Percentiles rank a stretch among this genome's conserved stretches.
phyloP scores from a whole-genome alignment of 2,113 vertebrate genomes.

The Dromaius novaehollandiae region DNA sequence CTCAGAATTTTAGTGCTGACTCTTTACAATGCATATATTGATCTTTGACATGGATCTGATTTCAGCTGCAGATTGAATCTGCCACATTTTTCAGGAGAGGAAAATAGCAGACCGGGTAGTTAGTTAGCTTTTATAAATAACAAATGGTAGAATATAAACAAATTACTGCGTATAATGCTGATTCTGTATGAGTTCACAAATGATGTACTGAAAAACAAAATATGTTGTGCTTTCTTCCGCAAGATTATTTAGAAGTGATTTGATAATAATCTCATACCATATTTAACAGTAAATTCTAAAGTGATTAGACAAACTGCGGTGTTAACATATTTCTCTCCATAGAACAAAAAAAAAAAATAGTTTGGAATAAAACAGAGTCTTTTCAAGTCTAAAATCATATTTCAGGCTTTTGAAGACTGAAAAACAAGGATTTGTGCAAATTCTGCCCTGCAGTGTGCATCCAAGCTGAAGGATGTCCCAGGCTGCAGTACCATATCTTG shows the following conservation, averaged over 20 bases:
- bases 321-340: not conserved
- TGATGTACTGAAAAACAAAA: not conserved
- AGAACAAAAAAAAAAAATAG: not conserved
- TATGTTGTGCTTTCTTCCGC: not conserved
- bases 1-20: not conserved
- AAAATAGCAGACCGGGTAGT: not conserved
- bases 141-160: not conserved
- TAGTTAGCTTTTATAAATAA: not conserved
- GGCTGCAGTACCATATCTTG: not conserved
- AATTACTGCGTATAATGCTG: not conserved
- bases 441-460: not conserved
- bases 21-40: not conserved
- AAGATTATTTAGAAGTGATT: not conserved
- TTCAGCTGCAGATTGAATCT: not conserved
- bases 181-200: not conserved
- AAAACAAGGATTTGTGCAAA: not conserved
- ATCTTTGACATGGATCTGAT: not conserved
- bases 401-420: not conserved
- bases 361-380: not conserved
- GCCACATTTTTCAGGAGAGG: not conserved
- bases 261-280: not conserved
- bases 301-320: not conserved
- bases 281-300: not conserved
- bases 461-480: not conserved
- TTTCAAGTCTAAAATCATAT: not conserved